phyloP scores from a whole-genome alignment of 2,888 invertebrate genomes.

The Caenorhabditis imperialis region DNA sequence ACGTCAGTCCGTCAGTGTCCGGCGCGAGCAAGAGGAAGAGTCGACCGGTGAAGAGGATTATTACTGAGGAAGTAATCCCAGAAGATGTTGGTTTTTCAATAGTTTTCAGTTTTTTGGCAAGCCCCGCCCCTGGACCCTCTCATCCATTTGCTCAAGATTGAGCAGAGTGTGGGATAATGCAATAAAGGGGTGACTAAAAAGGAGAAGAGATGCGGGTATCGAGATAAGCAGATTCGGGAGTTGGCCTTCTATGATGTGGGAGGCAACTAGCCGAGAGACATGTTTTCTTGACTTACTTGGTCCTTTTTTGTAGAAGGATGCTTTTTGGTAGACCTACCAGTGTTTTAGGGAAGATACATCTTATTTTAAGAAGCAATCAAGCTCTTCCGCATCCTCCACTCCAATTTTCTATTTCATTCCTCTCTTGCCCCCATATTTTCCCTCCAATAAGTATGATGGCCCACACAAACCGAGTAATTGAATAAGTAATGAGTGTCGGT shows the following conservation, averaged over 20 bases:
- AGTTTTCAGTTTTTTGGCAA: not conserved
- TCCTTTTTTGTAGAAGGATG: too few species aligned
- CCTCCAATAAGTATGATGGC: slow-evolving; percentile 46
- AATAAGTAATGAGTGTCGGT: slow-evolving; percentile 56
- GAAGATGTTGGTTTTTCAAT: slow-evolving; percentile 23
- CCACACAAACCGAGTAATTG: slow-evolving; percentile 46
- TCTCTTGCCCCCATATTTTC: slow-evolving; percentile 24
- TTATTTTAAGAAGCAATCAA: too few species aligned
- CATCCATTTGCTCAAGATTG: slow-evolving; percentile 45
- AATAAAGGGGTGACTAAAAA: slow-evolving; percentile 54
- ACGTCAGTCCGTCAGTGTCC: slow-evolving; percentile 45
- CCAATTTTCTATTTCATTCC: too few species aligned
- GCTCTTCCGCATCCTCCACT: too few species aligned
- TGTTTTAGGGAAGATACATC: too few species aligned
- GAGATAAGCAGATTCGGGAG: slow-evolving; percentile 52
- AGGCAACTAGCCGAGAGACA: slow-evolving; percentile 18
- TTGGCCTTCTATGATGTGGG: slow-evolving; percentile 41
- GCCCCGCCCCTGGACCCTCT: too few species aligned
- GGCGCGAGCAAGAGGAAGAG: slow-evolving; percentile 57
- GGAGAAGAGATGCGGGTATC: slow-evolving; percentile 48
- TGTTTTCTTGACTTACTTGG: slow-evolving; percentile 10
- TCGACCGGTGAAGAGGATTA: slow-evolving; percentile 55
- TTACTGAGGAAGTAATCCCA: slow-evolving; percentile 48
- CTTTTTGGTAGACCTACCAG: too few species aligned
- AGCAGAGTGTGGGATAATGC: slow-evolving; percentile 54